A percentile compares a stretch with the other conserved stretches of the same genome.
These are phyloP conservation scores for Myodes glareolus DNA, from an alignment of 2,113 vertebrate species.

Conservation along the genomic window DNA sequence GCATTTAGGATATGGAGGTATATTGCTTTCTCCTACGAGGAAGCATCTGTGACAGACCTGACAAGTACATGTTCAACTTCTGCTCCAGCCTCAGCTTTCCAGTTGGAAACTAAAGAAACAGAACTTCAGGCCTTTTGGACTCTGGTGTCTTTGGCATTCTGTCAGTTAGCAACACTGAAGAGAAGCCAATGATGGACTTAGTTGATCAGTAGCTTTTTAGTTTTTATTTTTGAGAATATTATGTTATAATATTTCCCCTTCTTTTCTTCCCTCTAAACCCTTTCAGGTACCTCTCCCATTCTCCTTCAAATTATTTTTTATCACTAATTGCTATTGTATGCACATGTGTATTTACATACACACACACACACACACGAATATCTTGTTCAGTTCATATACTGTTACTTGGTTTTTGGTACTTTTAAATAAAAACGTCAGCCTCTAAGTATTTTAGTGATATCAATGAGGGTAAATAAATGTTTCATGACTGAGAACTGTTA, in stretches of 20 bases:
- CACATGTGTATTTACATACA: no score
- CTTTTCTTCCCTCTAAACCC: background rate
- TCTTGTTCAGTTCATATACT: no score
- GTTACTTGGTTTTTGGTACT: no score
- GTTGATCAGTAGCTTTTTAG: background rate
- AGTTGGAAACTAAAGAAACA: background rate
- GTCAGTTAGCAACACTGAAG: background rate
- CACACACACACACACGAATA: background rate
- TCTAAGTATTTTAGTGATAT: background rate
- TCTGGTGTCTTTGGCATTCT: background rate
- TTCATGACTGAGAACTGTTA: background rate
- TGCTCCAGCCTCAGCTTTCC: background rate
- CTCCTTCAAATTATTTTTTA: background rate
- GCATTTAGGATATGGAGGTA: background rate
- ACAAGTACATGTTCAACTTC: background rate
- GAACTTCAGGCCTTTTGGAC: background rate
- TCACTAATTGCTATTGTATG: background rate
- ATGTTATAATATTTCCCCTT: background rate
- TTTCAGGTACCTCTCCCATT: background rate
- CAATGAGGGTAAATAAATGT: background rate
- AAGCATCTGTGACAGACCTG: background rate
- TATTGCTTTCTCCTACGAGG: background rate
- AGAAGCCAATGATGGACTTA: background rate
- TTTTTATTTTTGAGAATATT: background rate
- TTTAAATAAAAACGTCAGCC: background rate